Base-by-base conservation (phyloP, 2,888 invertebrate species). In the Antheraea yamamai region DNA sequence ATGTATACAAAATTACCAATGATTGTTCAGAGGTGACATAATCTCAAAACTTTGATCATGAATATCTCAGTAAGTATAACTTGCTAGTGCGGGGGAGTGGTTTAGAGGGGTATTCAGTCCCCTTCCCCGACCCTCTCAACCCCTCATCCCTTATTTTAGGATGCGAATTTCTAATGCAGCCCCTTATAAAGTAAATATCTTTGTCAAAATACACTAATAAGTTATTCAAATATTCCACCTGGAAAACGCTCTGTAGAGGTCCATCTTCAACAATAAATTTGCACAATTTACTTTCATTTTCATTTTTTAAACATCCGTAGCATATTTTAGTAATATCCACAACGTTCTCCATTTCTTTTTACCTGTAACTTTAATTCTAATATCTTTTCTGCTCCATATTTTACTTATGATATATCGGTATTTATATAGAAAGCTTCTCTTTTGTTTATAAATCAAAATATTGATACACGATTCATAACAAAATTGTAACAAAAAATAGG, bases 181-280 rank as follows among this genome's bases (percentile, higher is more conserved):
- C 30, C 1, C 30, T n/a, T n/a, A n/a, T n/a, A n/a, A n/a, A n/a
- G 8, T 26, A 66, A 6, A n/a, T 39, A 61, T 47, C 12, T 64
- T 8, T n/a, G 61, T n/a, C n/a, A 61, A 3, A n/a, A 61, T 23
- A 61, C 23, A 61, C 23, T 12, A 20, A 23, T 23, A 23, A 23
- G 1, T 23, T 20, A 61, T 23, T 61, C 55, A 61, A 75, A 55
- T 16, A n/a, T 75, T 0, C 79, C 87, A 92, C 93, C 91, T 89
- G 89, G 71, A 93, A 86, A 77, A 89, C 77, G n/a, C 84, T 78
- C 79, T 85, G 89, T 18, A 92, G 78, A 47, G 84, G 77, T n/a
- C 83, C 86, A 78, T 83, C 85, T 77, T 83, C 80, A 58, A 92
- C 78, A 72, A 80, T 77, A 77, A 85, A 87, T 26, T 79, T 78